A percentile compares a stretch with the other conserved stretches of the same genome.
Conservation (phyloP, 2,113 vertebrate species). For the Takifugu bimaculatus region DNA sequence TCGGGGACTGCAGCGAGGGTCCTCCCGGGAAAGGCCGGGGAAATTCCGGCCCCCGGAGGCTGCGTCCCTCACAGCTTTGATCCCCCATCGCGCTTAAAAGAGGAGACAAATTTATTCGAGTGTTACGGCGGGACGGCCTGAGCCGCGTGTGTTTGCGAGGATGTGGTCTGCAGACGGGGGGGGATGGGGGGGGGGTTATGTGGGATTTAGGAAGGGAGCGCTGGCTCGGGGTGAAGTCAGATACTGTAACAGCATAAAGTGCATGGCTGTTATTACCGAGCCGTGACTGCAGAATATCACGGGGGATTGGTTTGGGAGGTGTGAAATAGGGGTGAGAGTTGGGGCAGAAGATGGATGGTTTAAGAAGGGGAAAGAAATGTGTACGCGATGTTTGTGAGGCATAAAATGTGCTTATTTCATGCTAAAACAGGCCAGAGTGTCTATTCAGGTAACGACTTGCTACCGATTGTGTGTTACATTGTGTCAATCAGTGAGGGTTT, state of each 20-base stretch:
- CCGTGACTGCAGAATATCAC: slow-evolving; percentile 45
- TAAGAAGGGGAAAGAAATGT: slow-evolving; percentile 1
- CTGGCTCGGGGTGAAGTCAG: slow-evolving; percentile 43
- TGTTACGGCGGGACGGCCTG: slow-evolving; percentile 39
- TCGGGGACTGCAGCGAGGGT: slow-evolving; percentile 15
- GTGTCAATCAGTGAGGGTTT: slow-evolving; percentile 1
- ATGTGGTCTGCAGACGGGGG: slow-evolving; percentile 41
- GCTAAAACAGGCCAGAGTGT: background rate
- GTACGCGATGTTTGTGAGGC: slow-evolving; percentile 36
- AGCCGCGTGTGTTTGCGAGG: slow-evolving; percentile 60
- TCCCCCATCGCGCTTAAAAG: slow-evolving; percentile 41
- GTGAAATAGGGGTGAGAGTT: slow-evolving; percentile 42
- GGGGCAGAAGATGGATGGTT: slow-evolving; percentile 20
- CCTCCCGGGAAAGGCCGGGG: background rate
- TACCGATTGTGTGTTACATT: background rate
- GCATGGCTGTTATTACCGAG: slow-evolving; percentile 41
- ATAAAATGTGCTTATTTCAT: background rate
- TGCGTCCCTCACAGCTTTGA: slow-evolving; percentile 38
- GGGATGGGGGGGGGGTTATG: slow-evolving; percentile 37
- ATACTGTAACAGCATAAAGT: slow-evolving; percentile 54
- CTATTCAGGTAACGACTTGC: no score
- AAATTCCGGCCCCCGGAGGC: slow-evolving; percentile 24
- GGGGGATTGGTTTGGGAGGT: slow-evolving; percentile 45
- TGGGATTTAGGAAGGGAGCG: slow-evolving; percentile 51
- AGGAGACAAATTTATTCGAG: slow-evolving; percentile 48